These are phyloP conservation scores for Sinopyrophorus schimmeli DNA, from an alignment of 2,888 invertebrate genomes.

Conservation along the genomic window DNA sequence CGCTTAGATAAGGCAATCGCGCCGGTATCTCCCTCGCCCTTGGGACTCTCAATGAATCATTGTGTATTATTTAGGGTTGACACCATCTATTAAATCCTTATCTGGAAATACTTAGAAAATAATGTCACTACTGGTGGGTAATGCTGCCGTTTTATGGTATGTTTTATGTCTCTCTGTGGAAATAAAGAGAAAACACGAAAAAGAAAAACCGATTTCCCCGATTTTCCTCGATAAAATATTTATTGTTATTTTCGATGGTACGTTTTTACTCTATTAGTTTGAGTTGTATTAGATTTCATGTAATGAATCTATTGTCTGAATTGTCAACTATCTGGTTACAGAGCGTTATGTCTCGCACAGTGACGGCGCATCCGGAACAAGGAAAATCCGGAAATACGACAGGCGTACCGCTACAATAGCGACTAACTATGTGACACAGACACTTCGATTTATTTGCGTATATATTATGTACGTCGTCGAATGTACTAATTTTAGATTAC, in stretches of 20 bases:
- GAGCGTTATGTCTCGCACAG: constrained; percentile 25
- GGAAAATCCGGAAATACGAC: constrained; percentile 33
- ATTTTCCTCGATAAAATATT: too few relatives aligned
- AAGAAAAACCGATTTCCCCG: too few relatives aligned
- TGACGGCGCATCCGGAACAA: constrained; percentile 33
- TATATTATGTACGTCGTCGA: constrained; percentile 14
- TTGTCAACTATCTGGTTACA: constrained; percentile 27
- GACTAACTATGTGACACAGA: constrained; percentile 28
- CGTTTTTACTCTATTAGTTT: not conserved
- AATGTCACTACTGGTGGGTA: constrained; percentile 36
- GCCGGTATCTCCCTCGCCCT: constrained; percentile 48
- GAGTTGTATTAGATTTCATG: not conserved
- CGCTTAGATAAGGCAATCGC: constrained; percentile 57
- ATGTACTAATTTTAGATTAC: constrained; percentile 8
- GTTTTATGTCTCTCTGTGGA: constrained; percentile 21
- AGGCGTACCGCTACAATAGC: constrained; percentile 32
- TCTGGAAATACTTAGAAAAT: constrained; percentile 53
- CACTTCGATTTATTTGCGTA: constrained; percentile 23
- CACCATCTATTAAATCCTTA: constrained; percentile 57
- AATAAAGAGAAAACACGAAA: constrained; percentile 11
- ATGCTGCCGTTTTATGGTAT: constrained; percentile 23
- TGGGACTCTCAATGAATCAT: constrained; percentile 51
- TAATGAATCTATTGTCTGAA: constrained; percentile 25
- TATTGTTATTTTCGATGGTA: not conserved
- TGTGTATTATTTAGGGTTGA: constrained; percentile 53